Percentiles rank a stretch among this genome's conserved stretches.
Conservation (phyloP, 2,888 invertebrate genomes). For the Chironomus riparius region DNA sequence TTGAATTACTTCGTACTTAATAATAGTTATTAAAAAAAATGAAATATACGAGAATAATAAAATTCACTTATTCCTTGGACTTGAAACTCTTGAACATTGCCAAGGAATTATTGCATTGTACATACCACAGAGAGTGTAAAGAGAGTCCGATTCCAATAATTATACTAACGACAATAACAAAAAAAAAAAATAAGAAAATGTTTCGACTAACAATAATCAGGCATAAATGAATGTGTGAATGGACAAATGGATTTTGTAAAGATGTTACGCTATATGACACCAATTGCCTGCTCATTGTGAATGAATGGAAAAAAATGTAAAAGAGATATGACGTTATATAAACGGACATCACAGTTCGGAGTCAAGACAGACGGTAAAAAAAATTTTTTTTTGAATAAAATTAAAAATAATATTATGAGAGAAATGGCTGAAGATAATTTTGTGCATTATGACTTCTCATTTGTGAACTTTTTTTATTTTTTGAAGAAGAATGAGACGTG, state of each 20-base stretch:
- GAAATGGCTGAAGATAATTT: neutral
- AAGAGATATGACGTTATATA: neutral
- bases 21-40: neutral
- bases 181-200: neutral
- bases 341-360: neutral
- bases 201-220: neutral
- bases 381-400: neutral
- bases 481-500: neutral
- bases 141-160: neutral
- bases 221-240: neutral
- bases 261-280: neutral
- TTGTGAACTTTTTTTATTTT: neutral
- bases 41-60: too few species aligned
- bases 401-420: neutral
- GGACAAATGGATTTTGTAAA: neutral
- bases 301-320: neutral
- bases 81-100: neutral
- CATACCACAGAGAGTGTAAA: neutral
- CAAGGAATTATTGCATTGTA: neutral
- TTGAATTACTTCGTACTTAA: too few species aligned
- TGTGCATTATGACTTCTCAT: neutral
- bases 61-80: neutral
- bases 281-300: neutral
- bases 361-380: neutral
- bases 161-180: neutral